Evolutionary conservation across 2,113 vertebrate species (phyloP).

Genomic region (Sigmodon hispidus): DNA sequence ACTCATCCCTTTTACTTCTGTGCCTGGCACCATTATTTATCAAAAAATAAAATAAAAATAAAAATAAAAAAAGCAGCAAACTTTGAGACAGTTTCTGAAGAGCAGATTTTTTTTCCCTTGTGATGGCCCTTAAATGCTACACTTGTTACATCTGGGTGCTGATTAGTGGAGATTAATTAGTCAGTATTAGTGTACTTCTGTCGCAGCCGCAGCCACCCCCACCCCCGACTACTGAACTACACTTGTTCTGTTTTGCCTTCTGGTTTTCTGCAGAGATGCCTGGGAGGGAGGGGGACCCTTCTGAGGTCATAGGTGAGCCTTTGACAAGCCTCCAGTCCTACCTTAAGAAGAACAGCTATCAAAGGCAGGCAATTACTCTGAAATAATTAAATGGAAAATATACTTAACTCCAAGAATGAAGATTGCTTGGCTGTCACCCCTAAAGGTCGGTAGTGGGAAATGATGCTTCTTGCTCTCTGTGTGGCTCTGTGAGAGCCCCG

Average conservation of each 20-base stretch:
- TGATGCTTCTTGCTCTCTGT: neutral
- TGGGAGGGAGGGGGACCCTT: neutral
- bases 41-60: neutral
- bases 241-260: slow-evolving; percentile 62
- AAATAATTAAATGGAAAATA: slow-evolving; percentile 57
- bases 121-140: slow-evolving; percentile 72
- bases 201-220: slow-evolving; percentile 26
- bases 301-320: neutral
- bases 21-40: slow-evolving; percentile 62
- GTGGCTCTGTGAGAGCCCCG: neutral
- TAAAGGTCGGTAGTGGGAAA: slow-evolving; percentile 6
- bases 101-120: slow-evolving; percentile 77
- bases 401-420: slow-evolving; percentile 29
- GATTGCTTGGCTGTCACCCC: neutral
- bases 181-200: slow-evolving; percentile 74
- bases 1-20: neutral
- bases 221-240: slow-evolving; percentile 56
- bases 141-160: slow-evolving; percentile 78
- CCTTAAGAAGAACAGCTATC: slow-evolving; percentile 54
- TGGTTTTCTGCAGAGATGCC: neutral
- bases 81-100: slow-evolving; percentile 73
- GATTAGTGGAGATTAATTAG: slow-evolving; percentile 82
- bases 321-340: neutral
- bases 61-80: slow-evolving; percentile 11
- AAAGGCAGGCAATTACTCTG: neutral